Conservation (phyloP, 2,113 vertebrate genomes). For the Pongo abelii region DNA sequence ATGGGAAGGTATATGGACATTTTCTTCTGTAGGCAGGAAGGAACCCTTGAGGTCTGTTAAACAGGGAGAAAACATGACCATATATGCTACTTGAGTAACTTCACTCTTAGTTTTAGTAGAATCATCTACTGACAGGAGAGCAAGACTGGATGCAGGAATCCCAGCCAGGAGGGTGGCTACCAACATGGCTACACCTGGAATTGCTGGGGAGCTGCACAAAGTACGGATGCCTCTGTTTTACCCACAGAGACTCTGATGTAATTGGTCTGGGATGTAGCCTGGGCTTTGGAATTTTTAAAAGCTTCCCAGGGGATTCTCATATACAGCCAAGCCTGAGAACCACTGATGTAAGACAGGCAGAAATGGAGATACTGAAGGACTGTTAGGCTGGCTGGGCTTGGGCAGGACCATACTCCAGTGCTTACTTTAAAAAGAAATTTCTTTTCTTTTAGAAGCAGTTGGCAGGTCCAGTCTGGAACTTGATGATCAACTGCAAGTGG, state of each 20-base stretch:
- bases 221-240: not conserved
- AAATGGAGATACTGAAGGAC: not conserved
- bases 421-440: not conserved
- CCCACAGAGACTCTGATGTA: not conserved
- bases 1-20: not conserved
- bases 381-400: not conserved
- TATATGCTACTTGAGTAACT: not conserved
- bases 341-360: not conserved
- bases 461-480: not conserved
- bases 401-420: not conserved
- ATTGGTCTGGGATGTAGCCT: not conserved
- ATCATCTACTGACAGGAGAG: not conserved
- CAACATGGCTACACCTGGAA: not conserved
- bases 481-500: not conserved
- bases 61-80: not conserved
- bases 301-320: not conserved
- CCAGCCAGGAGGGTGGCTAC: not conserved
- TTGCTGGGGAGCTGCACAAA: not conserved
- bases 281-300: not conserved
- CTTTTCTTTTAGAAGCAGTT: not conserved
- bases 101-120: not conserved
- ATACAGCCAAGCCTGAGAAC: not conserved
- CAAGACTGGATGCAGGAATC: not conserved
- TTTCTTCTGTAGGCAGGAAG: not conserved
- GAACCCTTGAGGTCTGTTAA: not conserved